Evolutionary conservation across 2,797 vertebrate species (phyloP).

Genomic region (Jordanella pulchra): DNA sequence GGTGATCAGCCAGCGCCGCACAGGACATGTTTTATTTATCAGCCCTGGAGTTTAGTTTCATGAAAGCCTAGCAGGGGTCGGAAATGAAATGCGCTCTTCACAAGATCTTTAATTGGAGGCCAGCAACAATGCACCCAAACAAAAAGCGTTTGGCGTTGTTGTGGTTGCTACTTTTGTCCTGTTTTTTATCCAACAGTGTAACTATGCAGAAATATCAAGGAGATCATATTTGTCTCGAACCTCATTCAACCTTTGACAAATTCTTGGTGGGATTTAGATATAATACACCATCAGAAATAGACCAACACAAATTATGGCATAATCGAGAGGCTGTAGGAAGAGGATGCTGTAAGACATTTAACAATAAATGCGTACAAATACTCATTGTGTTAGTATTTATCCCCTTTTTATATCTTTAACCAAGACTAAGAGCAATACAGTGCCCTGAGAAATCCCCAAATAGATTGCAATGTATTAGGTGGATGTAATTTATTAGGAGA

Average conservation of each 20-base stretch:
- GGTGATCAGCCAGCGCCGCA: constrained; percentile 71
- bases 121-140: constrained; percentile 2
- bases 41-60: constrained; percentile 73
- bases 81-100: constrained; percentile 68
- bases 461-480: not conserved
- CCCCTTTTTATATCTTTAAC: not conserved
- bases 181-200: not conserved
- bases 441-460: not conserved
- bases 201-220: not conserved
- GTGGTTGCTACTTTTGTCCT: not conserved
- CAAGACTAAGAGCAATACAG: not conserved
- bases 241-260: too few species aligned
- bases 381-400: not conserved
- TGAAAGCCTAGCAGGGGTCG: constrained; percentile 71
- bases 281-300: not conserved
- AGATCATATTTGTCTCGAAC: constrained; percentile 7
- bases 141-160: not conserved
- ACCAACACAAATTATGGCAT: not conserved
- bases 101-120: constrained; percentile 27
- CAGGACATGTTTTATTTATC: constrained; percentile 81
- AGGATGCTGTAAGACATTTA: not conserved
- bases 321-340: not conserved
- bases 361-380: not conserved
- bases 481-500: not conserved
- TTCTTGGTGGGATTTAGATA: not conserved